Base-by-base conservation (phyloP, 2,888 invertebrate genomes). In the Erannis defoliaria region DNA sequence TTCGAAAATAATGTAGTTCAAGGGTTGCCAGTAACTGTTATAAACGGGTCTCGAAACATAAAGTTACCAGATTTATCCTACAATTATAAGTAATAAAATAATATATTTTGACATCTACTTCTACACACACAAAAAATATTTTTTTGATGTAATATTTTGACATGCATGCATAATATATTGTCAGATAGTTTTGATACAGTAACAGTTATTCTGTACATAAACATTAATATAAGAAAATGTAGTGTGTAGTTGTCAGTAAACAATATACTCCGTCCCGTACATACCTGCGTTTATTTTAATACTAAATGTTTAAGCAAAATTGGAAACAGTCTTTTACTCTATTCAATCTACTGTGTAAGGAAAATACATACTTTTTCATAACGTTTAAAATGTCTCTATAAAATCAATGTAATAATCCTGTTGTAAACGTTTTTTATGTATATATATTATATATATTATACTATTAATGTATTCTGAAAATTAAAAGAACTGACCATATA, bases 61-160 rank as follows among this genome's bases (percentile, higher is more conserved):
- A 85, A 90, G 92, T 92, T 92, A 92, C 92, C 92, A 92, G 77
- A 70, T 75, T 78, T 85, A 85, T 89, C 88, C 89, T 90, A 88
- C 85, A 76, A 76, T 74, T 79, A 53, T 81, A 80, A 82, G 79
- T 74, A 62, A 78, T 74, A 75, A 75, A 71, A 38, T 46, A 38
- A 42, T 50, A 2, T 53, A 56, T 14, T 37, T 45, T 72, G 75
- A 67, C 72, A 55, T 76, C 80, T 78, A 76, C 81, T n/a, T n/a
- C n/a, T n/a, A 82, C 78, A 80, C 70, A 63, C 5, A 38, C 14
- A 21, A 5, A 33, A 10, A 53, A 29, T 19, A 19, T 65, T 49
- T 50, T 49, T 49, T 49, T 45, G 43, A 61, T 35, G 62, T 54
- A 33, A 51, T 48, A 58, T 26, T 53, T 58, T 33, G 16, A 31